phyloP scores from a whole-genome alignment of 2,888 invertebrate species.

The Diaperis boleti region DNA sequence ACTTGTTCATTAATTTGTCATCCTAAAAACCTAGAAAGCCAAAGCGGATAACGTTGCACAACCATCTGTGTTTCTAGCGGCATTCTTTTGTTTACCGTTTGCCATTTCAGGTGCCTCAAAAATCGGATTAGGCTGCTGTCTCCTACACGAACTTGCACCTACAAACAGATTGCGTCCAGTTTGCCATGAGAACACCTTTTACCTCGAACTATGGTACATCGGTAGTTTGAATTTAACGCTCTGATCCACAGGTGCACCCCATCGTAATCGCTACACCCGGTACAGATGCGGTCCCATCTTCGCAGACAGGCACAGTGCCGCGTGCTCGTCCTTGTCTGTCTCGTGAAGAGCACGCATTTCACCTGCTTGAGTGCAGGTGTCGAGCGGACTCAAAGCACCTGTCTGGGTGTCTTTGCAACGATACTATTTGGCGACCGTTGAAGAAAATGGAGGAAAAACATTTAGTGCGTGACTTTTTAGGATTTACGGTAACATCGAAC shows the following conservation, averaged over 20 bases:
- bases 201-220: not conserved
- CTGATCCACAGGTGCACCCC: constrained; percentile 35
- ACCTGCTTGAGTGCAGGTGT: constrained; percentile 27
- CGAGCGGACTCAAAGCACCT: constrained; percentile 18
- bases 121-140: not conserved
- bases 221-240: constrained; percentile 14
- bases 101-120: constrained; percentile 5
- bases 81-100: constrained; percentile 6
- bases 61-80: constrained; percentile 2
- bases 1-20: not conserved
- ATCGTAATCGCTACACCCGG: constrained; percentile 24
- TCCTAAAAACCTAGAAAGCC: not conserved
- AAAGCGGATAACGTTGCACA: not conserved
- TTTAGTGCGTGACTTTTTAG: constrained; percentile 21
- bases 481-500: constrained; percentile 21
- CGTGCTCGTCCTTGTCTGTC: constrained; percentile 13
- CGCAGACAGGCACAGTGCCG: not conserved
- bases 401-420: constrained; percentile 24
- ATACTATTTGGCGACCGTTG: not conserved
- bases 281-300: constrained; percentile 3
- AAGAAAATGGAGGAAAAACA: constrained; percentile 17
- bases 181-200: not conserved
- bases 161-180: no score
- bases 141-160: not conserved
- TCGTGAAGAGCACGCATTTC: constrained; percentile 14